These are phyloP conservation scores for Cheilosia variabilis DNA, from an alignment of 2,888 invertebrate species.

Conservation along the genomic window DNA sequence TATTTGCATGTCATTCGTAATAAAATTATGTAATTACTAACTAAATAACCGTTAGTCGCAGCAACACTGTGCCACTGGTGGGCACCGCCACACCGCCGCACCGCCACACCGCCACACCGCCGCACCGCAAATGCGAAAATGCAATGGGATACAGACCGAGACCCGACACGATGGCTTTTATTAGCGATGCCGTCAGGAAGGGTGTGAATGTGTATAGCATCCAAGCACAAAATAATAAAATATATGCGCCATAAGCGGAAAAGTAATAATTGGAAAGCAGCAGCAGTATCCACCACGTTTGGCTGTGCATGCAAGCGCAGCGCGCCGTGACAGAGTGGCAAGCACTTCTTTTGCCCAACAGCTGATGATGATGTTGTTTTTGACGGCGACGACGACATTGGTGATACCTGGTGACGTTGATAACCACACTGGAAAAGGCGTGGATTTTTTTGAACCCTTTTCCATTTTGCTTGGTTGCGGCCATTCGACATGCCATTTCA, in stretches of 20 bases:
- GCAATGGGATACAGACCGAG: slow-evolving; percentile 34
- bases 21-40: slow-evolving; percentile 71
- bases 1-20: slow-evolving; percentile 73
- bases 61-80: slow-evolving; percentile 11
- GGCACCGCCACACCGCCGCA: neutral
- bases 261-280: slow-evolving; percentile 66
- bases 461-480: slow-evolving; percentile 2
- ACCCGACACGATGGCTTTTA: slow-evolving; percentile 50
- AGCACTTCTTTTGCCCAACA: slow-evolving; percentile 34
- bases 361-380: slow-evolving; percentile 31
- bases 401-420: slow-evolving; percentile 38
- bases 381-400: slow-evolving; percentile 3
- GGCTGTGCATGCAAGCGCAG: slow-evolving; percentile 61
- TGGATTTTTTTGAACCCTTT: slow-evolving; percentile 52
- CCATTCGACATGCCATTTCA: slow-evolving; percentile 41
- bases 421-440: slow-evolving; percentile 18
- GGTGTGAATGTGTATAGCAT: neutral
- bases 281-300: slow-evolving; percentile 51
- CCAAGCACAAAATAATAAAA: neutral
- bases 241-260: slow-evolving; percentile 24
- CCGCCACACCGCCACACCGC: too few species aligned
- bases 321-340: slow-evolving; percentile 36
- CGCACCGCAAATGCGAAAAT: slow-evolving; percentile 1
- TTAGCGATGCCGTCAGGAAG: slow-evolving; percentile 38
- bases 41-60: slow-evolving; percentile 59